phyloP scores from a whole-genome alignment of 2,888 invertebrate species.

The Stegophylla sp. region DNA sequence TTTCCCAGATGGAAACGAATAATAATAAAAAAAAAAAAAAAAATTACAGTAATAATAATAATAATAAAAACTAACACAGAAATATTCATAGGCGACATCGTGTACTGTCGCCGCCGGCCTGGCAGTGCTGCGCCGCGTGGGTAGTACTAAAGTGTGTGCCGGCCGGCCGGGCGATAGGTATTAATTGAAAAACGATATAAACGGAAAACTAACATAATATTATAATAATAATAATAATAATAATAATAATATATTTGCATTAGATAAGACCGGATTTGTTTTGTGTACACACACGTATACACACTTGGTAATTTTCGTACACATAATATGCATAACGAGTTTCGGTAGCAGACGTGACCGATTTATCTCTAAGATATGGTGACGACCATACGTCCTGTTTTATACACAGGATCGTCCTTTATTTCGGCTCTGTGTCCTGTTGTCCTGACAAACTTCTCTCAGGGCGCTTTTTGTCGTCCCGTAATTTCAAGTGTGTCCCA shows the following conservation, averaged over 20 bases:
- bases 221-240: too few relatives aligned
- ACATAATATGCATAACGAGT: conserved; percentile 47
- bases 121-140: conserved; percentile 7
- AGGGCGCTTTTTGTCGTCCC: too few relatives aligned
- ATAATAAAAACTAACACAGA: not conserved
- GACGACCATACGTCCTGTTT: not conserved
- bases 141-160: not conserved
- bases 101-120: conserved; percentile 8
- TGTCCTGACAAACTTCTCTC: too few relatives aligned
- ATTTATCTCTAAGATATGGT: conserved; percentile 8
- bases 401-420: too few relatives aligned
- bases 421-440: too few relatives aligned
- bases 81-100: conserved; percentile 23
- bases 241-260: conserved; percentile 28
- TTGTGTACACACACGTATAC: not conserved
- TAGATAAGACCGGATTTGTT: conserved; percentile 30
- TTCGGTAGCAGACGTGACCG: conserved; percentile 46
- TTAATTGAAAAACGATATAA: conserved; percentile 49
- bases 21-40: not conserved
- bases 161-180: not conserved
- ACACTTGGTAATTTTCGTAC: conserved; percentile 5
- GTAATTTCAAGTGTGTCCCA: too few relatives aligned
- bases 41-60: not conserved
- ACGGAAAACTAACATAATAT: conserved; percentile 21
- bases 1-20: not conserved